A percentile compares a stretch with the other conserved stretches of the same genome.
Conservation (phyloP, 2,888 invertebrate species). For the Acleris emargana region DNA sequence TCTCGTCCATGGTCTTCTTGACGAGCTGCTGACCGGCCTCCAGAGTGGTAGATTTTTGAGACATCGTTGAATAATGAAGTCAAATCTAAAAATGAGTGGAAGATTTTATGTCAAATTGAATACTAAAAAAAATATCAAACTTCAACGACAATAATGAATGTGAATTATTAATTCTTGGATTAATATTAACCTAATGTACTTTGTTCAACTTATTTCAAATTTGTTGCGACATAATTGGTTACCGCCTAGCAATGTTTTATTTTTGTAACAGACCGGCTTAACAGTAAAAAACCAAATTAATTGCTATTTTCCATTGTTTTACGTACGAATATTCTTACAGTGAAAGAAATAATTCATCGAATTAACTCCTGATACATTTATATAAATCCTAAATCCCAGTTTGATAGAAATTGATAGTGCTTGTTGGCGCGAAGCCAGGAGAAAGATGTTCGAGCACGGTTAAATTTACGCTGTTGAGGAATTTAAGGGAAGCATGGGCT, state of each 20-base stretch:
- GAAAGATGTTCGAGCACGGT: conserved; percentile 66
- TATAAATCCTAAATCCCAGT: conserved; percentile 57
- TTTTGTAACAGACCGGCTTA: conserved; percentile 1
- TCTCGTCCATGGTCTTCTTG: conserved; percentile 76
- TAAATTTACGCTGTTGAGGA: conserved; percentile 67
- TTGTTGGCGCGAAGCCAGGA: conserved; percentile 65
- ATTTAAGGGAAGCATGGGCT: conserved; percentile 48
- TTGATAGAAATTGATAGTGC: conserved; percentile 71
- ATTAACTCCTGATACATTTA: conserved; percentile 49
- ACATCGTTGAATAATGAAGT: conserved; percentile 56
- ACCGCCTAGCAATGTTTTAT: background rate
- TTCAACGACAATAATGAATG: background rate
- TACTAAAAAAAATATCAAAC: background rate
- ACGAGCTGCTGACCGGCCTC: conserved; percentile 77
- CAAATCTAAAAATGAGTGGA: conserved; percentile 27
- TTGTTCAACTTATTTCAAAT: background rate
- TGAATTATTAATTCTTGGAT: background rate
- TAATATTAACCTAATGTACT: conserved; percentile 1
- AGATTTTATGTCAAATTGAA: conserved; percentile 8
- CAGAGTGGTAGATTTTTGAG: conserved; percentile 62
- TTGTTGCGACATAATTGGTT: background rate
- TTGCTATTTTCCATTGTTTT: conserved; percentile 1
- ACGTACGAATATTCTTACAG: background rate
- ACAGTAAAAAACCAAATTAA: background rate
- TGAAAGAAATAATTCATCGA: conserved; percentile 50